Evolutionary conservation across 2,797 vertebrate species (phyloP).

Genomic region (Phoebastria nigripes): DNA sequence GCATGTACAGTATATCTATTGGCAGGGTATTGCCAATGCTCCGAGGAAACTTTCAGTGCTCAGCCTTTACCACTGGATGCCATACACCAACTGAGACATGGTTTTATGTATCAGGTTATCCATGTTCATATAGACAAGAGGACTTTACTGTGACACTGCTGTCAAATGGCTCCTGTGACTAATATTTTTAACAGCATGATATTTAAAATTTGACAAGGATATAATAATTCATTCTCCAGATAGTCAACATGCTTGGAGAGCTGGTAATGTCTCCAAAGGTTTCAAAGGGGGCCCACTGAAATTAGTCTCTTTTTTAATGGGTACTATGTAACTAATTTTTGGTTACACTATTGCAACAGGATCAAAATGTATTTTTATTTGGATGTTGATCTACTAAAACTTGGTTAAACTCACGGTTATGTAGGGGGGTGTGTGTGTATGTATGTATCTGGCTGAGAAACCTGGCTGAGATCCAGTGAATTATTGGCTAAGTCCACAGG

Average conservation of each 20-base stretch:
- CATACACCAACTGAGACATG: conserved; percentile 4
- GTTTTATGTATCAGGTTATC: conserved; percentile 62
- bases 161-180: conserved; percentile 69
- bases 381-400: conserved; percentile 23
- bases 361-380: conserved; percentile 60
- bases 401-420: not conserved
- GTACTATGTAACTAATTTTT: conserved; percentile 42
- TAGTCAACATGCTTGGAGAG: conserved; percentile 61
- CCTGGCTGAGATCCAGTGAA: conserved; percentile 39
- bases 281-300: conserved; percentile 50
- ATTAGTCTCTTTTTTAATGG: conserved; percentile 14
- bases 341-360: conserved; percentile 1
- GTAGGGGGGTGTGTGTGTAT: not conserved
- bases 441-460: not conserved
- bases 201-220: conserved; percentile 75
- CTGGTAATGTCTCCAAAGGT: conserved; percentile 66
- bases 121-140: conserved; percentile 38
- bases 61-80: conserved; percentile 22
- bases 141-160: conserved; percentile 44
- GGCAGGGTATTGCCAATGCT: conserved; percentile 59
- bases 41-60: conserved; percentile 41
- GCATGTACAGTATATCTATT: conserved; percentile 27
- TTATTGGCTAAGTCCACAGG: not conserved
- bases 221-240: conserved; percentile 72
- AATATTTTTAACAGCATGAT: conserved; percentile 76